Conservation (phyloP, 2,113 vertebrate genomes). For the Dipodomys ordii region DNA sequence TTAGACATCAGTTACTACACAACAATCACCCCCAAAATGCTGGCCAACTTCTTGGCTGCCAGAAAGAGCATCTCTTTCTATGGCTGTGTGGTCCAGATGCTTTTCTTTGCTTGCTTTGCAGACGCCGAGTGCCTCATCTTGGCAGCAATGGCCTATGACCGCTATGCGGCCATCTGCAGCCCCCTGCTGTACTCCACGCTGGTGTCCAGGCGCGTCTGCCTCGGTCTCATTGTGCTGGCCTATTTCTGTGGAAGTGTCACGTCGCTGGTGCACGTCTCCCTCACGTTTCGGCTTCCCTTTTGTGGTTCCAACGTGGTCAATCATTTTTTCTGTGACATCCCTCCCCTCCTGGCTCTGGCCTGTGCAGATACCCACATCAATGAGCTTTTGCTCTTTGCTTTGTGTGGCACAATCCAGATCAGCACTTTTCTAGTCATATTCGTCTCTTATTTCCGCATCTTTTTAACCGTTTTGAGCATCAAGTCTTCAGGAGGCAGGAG, state of each 20-base stretch:
- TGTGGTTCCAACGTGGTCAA: too few species aligned
- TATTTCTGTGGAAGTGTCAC: slow-evolving; percentile 59
- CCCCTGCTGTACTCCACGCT: background rate
- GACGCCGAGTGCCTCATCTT: background rate
- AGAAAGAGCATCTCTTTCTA: too few species aligned
- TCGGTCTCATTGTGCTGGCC: background rate
- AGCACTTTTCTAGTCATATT: slow-evolving; percentile 73
- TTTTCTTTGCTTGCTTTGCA: slow-evolving; percentile 75
- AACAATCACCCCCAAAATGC: too few species aligned
- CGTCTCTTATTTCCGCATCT: slow-evolving; percentile 64
- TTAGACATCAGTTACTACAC: too few species aligned
- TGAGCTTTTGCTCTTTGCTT: slow-evolving; percentile 70
- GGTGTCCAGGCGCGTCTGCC: slow-evolving; percentile 60
- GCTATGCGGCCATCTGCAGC: too few species aligned
- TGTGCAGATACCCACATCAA: background rate
- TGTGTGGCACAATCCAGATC: slow-evolving; percentile 79
- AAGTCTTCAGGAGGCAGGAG: background rate
- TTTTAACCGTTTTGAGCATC: slow-evolving; percentile 55
- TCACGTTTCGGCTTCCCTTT: slow-evolving; percentile 48
- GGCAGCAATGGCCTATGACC: too few species aligned
- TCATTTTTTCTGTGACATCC: too few species aligned
- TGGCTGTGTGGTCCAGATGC: slow-evolving; percentile 75
- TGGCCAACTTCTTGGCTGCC: slow-evolving; percentile 8
- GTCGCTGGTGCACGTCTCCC: slow-evolving; percentile 62
- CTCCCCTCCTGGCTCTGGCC: too few species aligned